These are phyloP conservation scores for Drosophila arizonae DNA, from an alignment of 1,140 invertebrate genomes.

Conservation along the genomic window DNA sequence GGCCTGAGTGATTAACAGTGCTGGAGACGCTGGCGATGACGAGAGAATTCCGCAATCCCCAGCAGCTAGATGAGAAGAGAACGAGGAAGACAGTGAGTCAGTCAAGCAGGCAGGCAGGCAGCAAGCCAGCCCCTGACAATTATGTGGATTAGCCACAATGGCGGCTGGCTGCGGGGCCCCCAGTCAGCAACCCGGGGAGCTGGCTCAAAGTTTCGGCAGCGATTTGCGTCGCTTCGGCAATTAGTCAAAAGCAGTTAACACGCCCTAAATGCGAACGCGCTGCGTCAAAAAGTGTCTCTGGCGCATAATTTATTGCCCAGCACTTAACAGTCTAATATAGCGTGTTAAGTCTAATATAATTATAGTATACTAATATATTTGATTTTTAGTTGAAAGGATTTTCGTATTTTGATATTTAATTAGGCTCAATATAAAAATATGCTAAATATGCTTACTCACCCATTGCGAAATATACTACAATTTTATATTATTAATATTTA, in stretches of 20 bases:
- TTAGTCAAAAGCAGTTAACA: conserved; percentile 59
- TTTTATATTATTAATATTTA: too few relatives aligned
- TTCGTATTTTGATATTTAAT: too few relatives aligned
- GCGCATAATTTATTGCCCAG: conserved; percentile 33
- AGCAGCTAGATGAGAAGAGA: not conserved
- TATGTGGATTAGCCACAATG: conserved; percentile 50
- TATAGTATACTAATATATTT: not conserved
- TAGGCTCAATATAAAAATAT: too few relatives aligned
- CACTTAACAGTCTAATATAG: conserved; percentile 10
- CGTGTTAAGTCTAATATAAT: not conserved
- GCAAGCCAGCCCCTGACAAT: conserved; percentile 28
- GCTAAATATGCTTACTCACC: too few relatives aligned
- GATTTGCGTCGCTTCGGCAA: conserved; percentile 49
- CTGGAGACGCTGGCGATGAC: conserved; percentile 1
- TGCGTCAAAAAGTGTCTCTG: conserved; percentile 37
- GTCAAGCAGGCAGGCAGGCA: not conserved
- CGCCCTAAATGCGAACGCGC: conserved; percentile 36
- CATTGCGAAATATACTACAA: too few relatives aligned
- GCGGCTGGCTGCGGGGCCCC: conserved; percentile 6
- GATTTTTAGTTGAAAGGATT: not conserved
- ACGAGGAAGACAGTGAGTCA: not conserved
- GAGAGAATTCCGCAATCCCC: not conserved
- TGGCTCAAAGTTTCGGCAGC: conserved; percentile 46
- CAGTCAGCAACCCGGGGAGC: not conserved
- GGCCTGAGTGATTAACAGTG: conserved; percentile 52